Percentiles rank a stretch among this genome's conserved stretches.
Conservation (phyloP, 2,113 vertebrate genomes). For the Ploceus nigricollis region DNA sequence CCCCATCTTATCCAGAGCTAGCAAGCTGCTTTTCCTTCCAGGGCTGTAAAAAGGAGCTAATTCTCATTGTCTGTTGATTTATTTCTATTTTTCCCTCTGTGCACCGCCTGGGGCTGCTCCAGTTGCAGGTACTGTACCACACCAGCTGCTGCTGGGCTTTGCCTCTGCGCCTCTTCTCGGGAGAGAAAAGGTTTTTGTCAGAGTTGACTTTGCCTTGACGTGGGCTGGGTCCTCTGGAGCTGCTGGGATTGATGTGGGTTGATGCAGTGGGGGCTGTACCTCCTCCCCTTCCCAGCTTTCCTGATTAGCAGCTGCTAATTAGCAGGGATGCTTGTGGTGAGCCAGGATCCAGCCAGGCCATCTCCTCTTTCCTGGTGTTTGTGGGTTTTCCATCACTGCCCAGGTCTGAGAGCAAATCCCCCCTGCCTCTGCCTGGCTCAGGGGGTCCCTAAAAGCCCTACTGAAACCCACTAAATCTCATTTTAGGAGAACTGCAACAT, state of each 20-base stretch:
- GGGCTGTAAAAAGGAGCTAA: not conserved
- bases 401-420: not conserved
- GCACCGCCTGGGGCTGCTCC: constrained; percentile 34
- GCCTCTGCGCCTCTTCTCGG: rapidly evolving
- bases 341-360: rapidly evolving
- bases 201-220: rapidly evolving
- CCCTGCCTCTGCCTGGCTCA: rapidly evolving
- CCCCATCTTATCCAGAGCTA: not conserved
- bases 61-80: constrained; percentile 31
- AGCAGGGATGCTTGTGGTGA: not conserved
- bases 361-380: not conserved
- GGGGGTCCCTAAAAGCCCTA: not conserved
- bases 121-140: constrained; percentile 73
- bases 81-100: not conserved
- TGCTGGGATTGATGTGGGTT: not conserved
- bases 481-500: not conserved
- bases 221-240: not conserved
- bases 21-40: not conserved
- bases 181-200: not conserved
- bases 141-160: constrained; percentile 18
- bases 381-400: not conserved
- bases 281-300: not conserved
- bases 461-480: not conserved
- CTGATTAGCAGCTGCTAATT: not conserved
- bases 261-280: not conserved